A percentile compares a stretch with the other conserved stretches of the same genome.
Evolutionary conservation across 2,888 invertebrate genomes (phyloP).

Genomic region (Invenusta paracnida): DNA sequence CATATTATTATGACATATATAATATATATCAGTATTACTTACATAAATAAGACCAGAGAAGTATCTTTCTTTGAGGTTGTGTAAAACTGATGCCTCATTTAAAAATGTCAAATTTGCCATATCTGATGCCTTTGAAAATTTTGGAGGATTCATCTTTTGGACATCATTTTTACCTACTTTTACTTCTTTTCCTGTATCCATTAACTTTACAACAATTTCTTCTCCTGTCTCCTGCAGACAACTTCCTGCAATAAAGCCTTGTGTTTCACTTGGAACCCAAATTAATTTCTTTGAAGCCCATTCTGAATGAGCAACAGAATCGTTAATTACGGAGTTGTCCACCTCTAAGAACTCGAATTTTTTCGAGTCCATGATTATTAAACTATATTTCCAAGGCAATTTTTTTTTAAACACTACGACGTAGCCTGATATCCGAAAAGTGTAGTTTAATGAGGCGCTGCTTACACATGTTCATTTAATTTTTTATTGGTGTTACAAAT

Average conservation of each 20-base stretch:
- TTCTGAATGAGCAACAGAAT: conserved; percentile 95
- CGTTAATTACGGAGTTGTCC: conserved; percentile 47
- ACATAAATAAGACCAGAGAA: conserved; percentile 99
- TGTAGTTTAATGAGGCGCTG: neutral
- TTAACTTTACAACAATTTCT: conserved; percentile 92
- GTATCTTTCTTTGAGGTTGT: conserved; percentile 98
- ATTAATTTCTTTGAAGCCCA: conserved; percentile 97
- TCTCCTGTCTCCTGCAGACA: conserved; percentile 87
- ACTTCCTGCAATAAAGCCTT: conserved; percentile 92
- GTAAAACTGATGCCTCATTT: conserved; percentile 97
- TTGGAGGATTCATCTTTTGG: conserved; percentile 99
- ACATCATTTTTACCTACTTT: conserved; percentile 91
- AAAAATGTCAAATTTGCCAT: conserved; percentile 99
- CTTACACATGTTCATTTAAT: neutral
- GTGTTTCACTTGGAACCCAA: conserved; percentile 95
- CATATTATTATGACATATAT: too few species aligned
- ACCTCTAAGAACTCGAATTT: conserved; percentile 34
- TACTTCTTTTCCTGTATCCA: conserved; percentile 88
- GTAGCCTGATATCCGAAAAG: neutral
- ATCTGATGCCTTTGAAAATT: conserved; percentile 99
- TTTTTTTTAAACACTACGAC: too few species aligned
- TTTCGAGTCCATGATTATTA: conserved; percentile 19
- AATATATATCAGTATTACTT: too few species aligned
- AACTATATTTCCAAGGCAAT: neutral
- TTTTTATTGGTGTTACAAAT: too few species aligned